These are phyloP conservation scores for Nomada goodeniana DNA, from an alignment of 2,888 invertebrate species.

Conservation along the genomic window DNA sequence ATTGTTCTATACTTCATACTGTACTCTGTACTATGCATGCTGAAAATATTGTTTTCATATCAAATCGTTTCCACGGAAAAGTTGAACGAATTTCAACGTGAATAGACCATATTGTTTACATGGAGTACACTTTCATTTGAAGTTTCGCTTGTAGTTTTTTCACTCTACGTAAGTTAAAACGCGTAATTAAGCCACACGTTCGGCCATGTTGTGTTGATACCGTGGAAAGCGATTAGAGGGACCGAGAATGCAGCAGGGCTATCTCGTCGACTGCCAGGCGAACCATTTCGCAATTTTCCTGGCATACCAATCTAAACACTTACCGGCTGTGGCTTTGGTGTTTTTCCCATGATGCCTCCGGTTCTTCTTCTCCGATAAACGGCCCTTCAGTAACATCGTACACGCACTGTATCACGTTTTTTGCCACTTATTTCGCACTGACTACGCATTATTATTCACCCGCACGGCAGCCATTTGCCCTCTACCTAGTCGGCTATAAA, in stretches of 20 bases:
- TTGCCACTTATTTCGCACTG: slow-evolving; percentile 60
- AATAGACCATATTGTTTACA: neutral
- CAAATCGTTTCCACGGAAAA: neutral
- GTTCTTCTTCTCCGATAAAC: slow-evolving; percentile 76
- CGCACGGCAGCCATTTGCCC: slow-evolving; percentile 80
- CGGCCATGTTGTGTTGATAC: slow-evolving; percentile 75
- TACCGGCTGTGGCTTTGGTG: slow-evolving; percentile 80
- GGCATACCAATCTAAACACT: slow-evolving; percentile 74
- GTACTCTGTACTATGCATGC: neutral
- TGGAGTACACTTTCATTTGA: slow-evolving; percentile 6
- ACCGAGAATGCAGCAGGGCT: slow-evolving; percentile 69
- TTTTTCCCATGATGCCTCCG: slow-evolving; percentile 81
- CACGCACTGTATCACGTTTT: slow-evolving; percentile 69
- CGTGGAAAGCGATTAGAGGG: slow-evolving; percentile 62
- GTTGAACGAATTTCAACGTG: neutral
- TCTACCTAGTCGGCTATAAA: slow-evolving; percentile 69
- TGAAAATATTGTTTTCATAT: slow-evolving; percentile 1
- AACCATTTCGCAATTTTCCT: slow-evolving; percentile 73
- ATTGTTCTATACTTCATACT: neutral
- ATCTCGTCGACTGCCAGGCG: slow-evolving; percentile 75
- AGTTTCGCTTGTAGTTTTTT: neutral
- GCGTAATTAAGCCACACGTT: slow-evolving; percentile 41
- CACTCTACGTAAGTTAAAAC: neutral
- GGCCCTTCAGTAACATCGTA: slow-evolving; percentile 82
- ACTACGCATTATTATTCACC: slow-evolving; percentile 81